A percentile compares a stretch with the other conserved stretches of the same genome.
Evolutionary conservation across 2,888 invertebrate species (phyloP).

Genomic region (Mesochorus sp.): DNA sequence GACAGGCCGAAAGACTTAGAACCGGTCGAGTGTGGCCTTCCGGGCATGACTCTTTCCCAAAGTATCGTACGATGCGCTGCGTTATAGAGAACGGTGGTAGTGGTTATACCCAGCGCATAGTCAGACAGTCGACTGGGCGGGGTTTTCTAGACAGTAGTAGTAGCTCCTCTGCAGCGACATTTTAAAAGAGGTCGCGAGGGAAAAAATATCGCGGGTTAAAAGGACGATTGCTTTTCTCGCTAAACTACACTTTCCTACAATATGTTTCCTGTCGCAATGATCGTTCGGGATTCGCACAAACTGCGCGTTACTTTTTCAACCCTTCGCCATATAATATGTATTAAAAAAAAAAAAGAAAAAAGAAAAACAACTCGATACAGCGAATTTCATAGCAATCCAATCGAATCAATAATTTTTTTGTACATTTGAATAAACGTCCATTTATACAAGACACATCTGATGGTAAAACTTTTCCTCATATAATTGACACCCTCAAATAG

Average conservation of each 20-base stretch:
- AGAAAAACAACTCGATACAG: too few species aligned
- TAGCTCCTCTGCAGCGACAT: slow-evolving; percentile 1
- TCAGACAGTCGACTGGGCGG: neutral
- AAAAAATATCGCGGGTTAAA: too few species aligned
- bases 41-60: slow-evolving; percentile 5
- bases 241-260: too few species aligned
- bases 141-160: neutral
- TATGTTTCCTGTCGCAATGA: too few species aligned
- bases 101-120: slow-evolving; percentile 19
- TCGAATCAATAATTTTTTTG: too few species aligned
- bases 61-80: slow-evolving; percentile 1
- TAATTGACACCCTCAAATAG: neutral
- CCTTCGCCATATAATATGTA: too few species aligned
- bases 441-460: neutral
- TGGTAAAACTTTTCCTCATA: slow-evolving; percentile 12
- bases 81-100: neutral
- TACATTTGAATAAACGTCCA: too few species aligned
- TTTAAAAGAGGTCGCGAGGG: slow-evolving; percentile 27
- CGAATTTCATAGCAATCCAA: slow-evolving; percentile 11
- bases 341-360: too few species aligned
- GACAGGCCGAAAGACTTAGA: neutral
- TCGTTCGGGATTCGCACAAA: too few species aligned
- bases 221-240: too few species aligned
- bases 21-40: neutral
- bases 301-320: too few species aligned